Conservation (phyloP, 2,113 vertebrate genomes). For the Catharus bicknelli region DNA sequence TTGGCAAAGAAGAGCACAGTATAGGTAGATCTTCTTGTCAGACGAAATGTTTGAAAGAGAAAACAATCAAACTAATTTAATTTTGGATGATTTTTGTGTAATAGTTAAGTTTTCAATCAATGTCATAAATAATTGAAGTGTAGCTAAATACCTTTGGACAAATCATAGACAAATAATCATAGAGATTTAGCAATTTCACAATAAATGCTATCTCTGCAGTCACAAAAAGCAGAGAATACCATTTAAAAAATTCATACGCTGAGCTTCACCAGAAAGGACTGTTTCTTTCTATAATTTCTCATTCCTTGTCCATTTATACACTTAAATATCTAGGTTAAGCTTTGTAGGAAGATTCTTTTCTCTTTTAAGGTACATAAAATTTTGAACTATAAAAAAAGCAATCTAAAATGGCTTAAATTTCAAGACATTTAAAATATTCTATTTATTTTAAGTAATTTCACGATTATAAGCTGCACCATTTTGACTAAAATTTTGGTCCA, state of each 20-base stretch:
- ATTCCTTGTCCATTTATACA: not conserved
- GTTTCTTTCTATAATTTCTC: not conserved
- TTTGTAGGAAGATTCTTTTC: not conserved
- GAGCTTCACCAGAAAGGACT: not conserved
- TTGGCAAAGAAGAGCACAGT: not conserved
- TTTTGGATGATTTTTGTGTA: not conserved
- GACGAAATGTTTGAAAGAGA: not conserved
- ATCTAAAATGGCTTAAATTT: not conserved
- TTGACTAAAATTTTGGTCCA: too few relatives aligned
- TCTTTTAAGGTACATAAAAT: not conserved
- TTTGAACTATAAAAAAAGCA: not conserved
- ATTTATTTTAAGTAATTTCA: not conserved
- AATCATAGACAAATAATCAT: not conserved
- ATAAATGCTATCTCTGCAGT: not conserved
- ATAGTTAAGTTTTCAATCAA: not conserved
- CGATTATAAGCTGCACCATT: too few relatives aligned
- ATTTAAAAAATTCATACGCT: not conserved
- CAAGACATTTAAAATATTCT: not conserved
- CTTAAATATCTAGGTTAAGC: not conserved
- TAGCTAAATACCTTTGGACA: not conserved
- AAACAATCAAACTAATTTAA: not conserved
- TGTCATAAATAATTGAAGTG: not conserved
- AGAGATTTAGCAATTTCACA: not conserved
- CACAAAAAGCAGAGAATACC: not conserved
- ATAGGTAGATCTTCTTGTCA: not conserved